Evolutionary conservation across 2,113 vertebrate species (phyloP).

Genomic region (Aramus guarauna): DNA sequence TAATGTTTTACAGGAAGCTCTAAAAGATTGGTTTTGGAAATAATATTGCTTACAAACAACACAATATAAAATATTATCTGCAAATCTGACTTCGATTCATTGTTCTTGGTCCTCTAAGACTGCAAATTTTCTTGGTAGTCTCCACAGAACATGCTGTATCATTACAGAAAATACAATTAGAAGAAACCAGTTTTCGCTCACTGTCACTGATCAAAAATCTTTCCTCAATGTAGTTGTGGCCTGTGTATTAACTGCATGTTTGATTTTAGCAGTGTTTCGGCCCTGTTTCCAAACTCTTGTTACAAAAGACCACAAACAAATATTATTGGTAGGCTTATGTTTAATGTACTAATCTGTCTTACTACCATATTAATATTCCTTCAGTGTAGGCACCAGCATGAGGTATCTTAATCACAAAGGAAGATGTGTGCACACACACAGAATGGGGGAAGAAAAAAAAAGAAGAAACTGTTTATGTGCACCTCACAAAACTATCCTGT

Average conservation of each 20-base stretch:
- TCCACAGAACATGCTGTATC: neutral
- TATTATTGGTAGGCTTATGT: neutral
- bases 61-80: neutral
- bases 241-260: neutral
- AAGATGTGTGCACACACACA: rapidly evolving
- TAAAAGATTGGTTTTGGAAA: rapidly evolving
- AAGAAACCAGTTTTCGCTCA: neutral
- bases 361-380: neutral
- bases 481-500: neutral
- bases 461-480: neutral
- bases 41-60: neutral
- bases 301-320: neutral
- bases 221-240: neutral
- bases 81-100: neutral
- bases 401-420: neutral
- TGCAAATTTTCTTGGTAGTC: neutral
- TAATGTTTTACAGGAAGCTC: neutral
- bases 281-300: neutral
- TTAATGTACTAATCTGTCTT: neutral
- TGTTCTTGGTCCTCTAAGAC: neutral
- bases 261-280: neutral
- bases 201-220: neutral
- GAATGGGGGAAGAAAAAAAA: neutral
- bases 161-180: neutral
- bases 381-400: neutral